Evolutionary conservation across 1,140 invertebrate species (phyloP), one percentile per base, ranked within the genome.

Genomic region (Euwallacea similis): DNA sequence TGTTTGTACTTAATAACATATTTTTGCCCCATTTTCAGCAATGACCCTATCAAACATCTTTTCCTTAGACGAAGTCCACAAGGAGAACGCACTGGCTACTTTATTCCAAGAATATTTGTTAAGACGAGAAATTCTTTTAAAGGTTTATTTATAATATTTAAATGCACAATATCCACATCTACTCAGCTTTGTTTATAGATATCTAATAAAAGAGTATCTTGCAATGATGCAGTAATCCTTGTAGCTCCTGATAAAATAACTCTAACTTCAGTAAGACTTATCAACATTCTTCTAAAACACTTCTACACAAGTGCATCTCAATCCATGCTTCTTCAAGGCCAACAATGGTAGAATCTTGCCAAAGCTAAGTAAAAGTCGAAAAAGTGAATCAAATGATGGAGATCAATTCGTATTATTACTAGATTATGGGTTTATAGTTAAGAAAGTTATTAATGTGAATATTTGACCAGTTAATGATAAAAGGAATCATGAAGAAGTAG

Each of bases 331-430:
- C 63, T 75, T 71, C 47, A 72, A 66, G 60, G 55, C 69, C n/a
- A 66, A 50, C 42, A 66, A 66, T n/a, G 68, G 73, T 50, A 75
- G 53, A 67, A 73, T 44, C 2, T 44, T 77, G 11, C 59, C 70
- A 11, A 64, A 76, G 16, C 66, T 77, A 44, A 66, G 50, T 11
- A 21, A 66, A 55, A 66, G 70, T 63, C 42, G 53, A 15, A 42
- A 71, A 21, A 46, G 72, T 55, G 66, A 75, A 60, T 50, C 76
- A 41, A 72, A 66, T 13, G 73, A 76, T 75, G 76, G 74, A 16
- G 75, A 76, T 71, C 76, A 72, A 46, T 77, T 77, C 74, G 69
- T 69, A 7, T 68, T 77, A 44, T 69, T 77, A 33, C 75, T 75
- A 44, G 21, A 16, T 53, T 73, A 33, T 41, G 69, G 71, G 71